Evolutionary conservation across 2,888 invertebrate genomes (phyloP).

Genomic region (Sesamia inferens): DNA sequence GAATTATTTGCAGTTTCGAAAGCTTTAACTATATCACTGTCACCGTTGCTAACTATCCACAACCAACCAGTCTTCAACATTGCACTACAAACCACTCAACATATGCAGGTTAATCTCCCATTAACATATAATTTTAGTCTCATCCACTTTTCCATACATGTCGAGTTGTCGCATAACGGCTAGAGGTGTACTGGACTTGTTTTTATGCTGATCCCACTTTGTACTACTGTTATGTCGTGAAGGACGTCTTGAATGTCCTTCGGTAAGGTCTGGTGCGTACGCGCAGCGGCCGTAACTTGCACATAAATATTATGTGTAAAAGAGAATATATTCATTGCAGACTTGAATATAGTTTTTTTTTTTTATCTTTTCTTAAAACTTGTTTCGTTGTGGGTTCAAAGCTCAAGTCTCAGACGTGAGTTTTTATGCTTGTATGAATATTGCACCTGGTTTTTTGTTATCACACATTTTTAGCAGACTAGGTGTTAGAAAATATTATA

Average conservation of each 20-base stretch:
- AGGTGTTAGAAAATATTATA: neutral
- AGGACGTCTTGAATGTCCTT: constrained; percentile 51
- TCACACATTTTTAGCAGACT: neutral
- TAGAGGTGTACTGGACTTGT: constrained; percentile 30
- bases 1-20: neutral
- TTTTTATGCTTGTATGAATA: too few relatives aligned
- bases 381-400: neutral
- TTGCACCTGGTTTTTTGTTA: neutral
- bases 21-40: constrained; percentile 8
- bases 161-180: constrained; percentile 50
- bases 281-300: constrained; percentile 1
- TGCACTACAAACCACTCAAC: constrained; percentile 26
- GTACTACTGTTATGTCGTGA: constrained; percentile 44
- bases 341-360: neutral
- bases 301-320: neutral
- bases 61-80: neutral
- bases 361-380: too few relatives aligned
- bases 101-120: constrained; percentile 54
- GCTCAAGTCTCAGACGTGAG: neutral
- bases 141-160: constrained; percentile 47
- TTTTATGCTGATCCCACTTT: constrained; percentile 46
- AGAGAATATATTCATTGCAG: constrained; percentile 3
- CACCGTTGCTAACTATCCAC: neutral
- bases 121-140: constrained; percentile 60
- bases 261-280: constrained; percentile 41